Conservation (phyloP, 2,113 vertebrate species). For the Hippotragus niger region DNA sequence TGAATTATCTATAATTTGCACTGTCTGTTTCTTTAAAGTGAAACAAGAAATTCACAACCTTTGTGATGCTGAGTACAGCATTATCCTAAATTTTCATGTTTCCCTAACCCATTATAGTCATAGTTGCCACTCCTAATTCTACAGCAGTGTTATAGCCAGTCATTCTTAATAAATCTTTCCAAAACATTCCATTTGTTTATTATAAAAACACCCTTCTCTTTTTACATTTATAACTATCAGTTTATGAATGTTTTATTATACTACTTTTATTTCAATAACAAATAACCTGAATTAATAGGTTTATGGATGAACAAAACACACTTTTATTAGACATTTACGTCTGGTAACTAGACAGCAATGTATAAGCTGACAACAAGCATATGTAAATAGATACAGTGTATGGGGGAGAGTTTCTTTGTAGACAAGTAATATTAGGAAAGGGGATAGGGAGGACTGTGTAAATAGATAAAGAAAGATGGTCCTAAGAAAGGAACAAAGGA, state of each 20-base stretch:
- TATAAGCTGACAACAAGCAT: background rate
- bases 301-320: background rate
- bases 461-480: background rate
- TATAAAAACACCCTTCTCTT: background rate
- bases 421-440: background rate
- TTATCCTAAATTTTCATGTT: background rate
- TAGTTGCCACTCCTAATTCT: background rate
- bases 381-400: background rate
- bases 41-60: background rate
- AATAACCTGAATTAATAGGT: background rate
- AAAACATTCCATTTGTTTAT: background rate
- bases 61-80: background rate
- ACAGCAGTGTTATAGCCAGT: background rate
- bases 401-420: background rate
- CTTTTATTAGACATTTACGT: background rate
- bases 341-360: background rate
- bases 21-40: background rate
- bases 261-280: background rate
- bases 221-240: background rate
- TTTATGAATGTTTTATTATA: background rate
- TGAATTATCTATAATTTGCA: background rate
- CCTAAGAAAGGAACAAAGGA: background rate
- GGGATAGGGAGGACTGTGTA: background rate
- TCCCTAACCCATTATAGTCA: background rate
- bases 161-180: background rate